Evolutionary conservation across 2,888 invertebrate genomes (phyloP).

Genomic region (Camptogramma bilineatum): DNA sequence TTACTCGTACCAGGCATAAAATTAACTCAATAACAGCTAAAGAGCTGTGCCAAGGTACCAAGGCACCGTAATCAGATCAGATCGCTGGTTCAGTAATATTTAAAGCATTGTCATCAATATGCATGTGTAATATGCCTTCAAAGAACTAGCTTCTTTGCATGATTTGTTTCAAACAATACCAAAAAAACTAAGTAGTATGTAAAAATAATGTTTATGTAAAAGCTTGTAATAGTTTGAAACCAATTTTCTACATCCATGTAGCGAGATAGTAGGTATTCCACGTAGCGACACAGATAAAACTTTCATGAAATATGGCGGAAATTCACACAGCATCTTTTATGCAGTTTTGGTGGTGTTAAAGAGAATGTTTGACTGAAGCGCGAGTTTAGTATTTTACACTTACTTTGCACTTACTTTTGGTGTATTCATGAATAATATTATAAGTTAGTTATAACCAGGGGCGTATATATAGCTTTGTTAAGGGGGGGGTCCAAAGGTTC

Average conservation of each 20-base stretch:
- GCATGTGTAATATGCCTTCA: too few species aligned
- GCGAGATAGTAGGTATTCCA: conserved; percentile 18
- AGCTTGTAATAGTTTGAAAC: neutral
- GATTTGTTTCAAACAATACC: too few species aligned
- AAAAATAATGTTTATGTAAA: neutral
- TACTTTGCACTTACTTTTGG: neutral
- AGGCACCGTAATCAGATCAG: too few species aligned
- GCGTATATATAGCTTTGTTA: too few species aligned
- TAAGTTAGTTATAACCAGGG: neutral
- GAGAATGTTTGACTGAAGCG: conserved; percentile 8
- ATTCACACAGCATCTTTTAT: conserved; percentile 17
- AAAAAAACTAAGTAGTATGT: too few species aligned
- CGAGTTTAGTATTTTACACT: neutral
- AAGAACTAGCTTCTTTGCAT: too few species aligned
- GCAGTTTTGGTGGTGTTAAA: conserved; percentile 7
- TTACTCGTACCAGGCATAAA: too few species aligned
- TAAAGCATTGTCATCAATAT: too few species aligned
- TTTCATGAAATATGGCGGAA: conserved; percentile 22
- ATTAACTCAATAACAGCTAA: too few species aligned
- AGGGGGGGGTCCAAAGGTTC: too few species aligned
- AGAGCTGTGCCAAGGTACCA: too few species aligned
- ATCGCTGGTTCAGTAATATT: too few species aligned
- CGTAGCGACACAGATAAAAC: conserved; percentile 27
- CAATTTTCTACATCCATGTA: neutral
- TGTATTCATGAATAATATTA: neutral